Evolutionary conservation across 2,888 invertebrate species (phyloP), one percentile per base, ranked within the genome.

Genomic region (Lasioglossum vierecki): DNA sequence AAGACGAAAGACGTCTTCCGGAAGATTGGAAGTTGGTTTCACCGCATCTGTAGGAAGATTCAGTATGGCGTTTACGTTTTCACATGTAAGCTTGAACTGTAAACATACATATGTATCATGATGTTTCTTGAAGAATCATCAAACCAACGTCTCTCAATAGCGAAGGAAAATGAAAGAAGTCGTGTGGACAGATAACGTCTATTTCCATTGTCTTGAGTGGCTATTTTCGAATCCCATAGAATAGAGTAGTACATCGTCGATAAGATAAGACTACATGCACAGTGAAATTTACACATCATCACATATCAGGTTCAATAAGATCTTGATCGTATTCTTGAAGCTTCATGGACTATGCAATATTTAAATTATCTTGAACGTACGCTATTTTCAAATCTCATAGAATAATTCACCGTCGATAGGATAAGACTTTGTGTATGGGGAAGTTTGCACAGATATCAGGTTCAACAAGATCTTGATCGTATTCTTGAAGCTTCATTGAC

Each of bases 21-120:
- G 57, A 93, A 92, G 82, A 92, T 95, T 39, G 87, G 91, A 49
- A 91, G 88, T 60, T 94, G 94, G 94, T 93, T 94, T 84, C 92
- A 90, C 46, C 84, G 89, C 46, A 66, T 94, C 35, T 92, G 88
- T 83, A 90, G 83, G 77, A 93, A 89, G 82, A 80, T 94, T 35
- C 92, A 92, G 35, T 88, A 89, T 9, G 83, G 89, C 49, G 88
- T 89, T 26, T 85, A 83, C 44, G 73, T 90, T 0, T 70, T 90
- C 0, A 92, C 88, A 89, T 72, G 93, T 93, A 91, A 93, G 92
- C 35, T 0, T 30, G 66, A 66, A 15, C 30, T 6, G 15, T 18
- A 35, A 66, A 8, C 30, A 6, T 15, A 30, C 26, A 57, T 11
- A 2, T 4, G 22, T n/a, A n/a, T 49, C 4, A 11, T n/a, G 22